Evolutionary conservation across 53 echinoderm and acorn worm species (phyloP), one percentile per base, ranked within the genome.

Genomic region (Luidia sarsii): DNA sequence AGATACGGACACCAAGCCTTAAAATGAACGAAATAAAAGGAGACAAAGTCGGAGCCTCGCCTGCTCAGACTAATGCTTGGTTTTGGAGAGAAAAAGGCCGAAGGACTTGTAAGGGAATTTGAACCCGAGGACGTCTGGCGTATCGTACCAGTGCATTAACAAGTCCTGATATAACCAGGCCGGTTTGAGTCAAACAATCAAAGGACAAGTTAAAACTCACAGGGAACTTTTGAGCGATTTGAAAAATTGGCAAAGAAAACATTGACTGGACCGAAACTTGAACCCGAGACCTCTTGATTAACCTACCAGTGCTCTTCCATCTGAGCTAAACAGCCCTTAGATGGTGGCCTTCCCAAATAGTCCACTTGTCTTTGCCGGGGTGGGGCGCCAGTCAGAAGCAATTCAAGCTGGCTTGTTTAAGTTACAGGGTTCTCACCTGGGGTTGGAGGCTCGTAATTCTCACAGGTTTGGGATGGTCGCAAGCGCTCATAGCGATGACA

Each of bases 391-490:
- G n/a, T n/a, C n/a, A n/a, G n/a, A n/a, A n/a, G n/a, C n/a, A n/a
- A n/a, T n/a, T n/a, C 16, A 51, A 14, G 7, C 51, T 3, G 51
- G 20, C 51, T 4, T 3, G 16, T 14, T 51, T 51, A 43, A 43
- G 6, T 8, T 6, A 43, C 6, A 13, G 6, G 13, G 43, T 6
- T 43, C 72, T 57, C 48, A 89, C 89, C 89, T 39, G 89, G 80
- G 38, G 29, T 57, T 2, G 89, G 89, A n/a, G 84, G 84, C 18
- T 27, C 30, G 60, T 92, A 89, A 10, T 70, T 63, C 15, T 31
- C 75, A 38, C 92, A 92, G 53, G 67, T 70, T 32, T 92, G 86
- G 0, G 92, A 92, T 6, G 89, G 86, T 19, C 92, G 80, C 16
- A 33, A 18, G 16, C 22, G 35, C 23, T 32, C 41, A 34, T 66